These are phyloP conservation scores for Volucella bombylans DNA, from an alignment of 2,888 invertebrate genomes.

Conservation along the genomic window DNA sequence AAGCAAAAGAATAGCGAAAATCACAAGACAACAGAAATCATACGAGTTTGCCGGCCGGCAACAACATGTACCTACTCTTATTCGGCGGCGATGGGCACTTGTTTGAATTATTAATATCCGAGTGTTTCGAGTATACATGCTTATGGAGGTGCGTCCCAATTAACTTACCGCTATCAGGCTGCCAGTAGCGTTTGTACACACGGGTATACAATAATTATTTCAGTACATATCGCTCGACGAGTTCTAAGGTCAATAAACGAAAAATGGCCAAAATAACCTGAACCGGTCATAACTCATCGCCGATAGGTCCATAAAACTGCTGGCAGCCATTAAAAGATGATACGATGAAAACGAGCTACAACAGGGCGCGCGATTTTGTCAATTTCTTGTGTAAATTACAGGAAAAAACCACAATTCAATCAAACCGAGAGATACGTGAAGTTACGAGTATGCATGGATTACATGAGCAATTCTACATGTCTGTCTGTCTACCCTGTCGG, in stretches of 20 bases:
- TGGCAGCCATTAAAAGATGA: conserved; percentile 4
- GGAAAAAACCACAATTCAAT: neutral
- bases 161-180: conserved; percentile 25
- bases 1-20: too few relatives aligned
- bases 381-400: neutral
- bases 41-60: conserved; percentile 34
- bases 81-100: neutral
- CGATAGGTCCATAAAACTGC: conserved; percentile 6
- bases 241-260: conserved; percentile 37
- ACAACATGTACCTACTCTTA: neutral
- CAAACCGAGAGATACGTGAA: conserved; percentile 3
- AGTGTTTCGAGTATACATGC: neutral
- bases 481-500: neutral
- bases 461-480: conserved; percentile 9
- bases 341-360: neutral
- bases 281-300: neutral
- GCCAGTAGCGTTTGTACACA: neutral
- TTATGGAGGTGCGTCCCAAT: conserved; percentile 25
- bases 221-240: neutral
- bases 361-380: neutral
- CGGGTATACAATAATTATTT: neutral
- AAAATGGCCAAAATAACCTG: conserved; percentile 8
- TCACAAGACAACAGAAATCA: conserved; percentile 8
- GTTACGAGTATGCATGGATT: neutral
- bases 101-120: conserved; percentile 24